Evolutionary conservation across 2,888 invertebrate species (phyloP).

Genomic region (Leptopilina drosophilae): DNA sequence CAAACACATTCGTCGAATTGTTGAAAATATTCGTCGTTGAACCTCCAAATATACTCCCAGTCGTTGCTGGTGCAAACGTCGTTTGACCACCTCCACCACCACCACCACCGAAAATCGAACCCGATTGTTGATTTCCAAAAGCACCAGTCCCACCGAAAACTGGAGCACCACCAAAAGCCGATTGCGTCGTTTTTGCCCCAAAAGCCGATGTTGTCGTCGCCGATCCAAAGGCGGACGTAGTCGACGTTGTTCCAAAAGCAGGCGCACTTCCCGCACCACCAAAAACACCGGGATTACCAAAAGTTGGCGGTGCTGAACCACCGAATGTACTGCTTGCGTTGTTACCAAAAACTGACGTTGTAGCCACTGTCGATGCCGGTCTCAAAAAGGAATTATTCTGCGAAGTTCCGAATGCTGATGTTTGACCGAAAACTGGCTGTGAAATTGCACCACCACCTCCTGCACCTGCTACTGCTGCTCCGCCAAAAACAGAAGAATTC

Average conservation of each 20-base stretch:
- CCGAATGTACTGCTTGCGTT: conserved; percentile 52
- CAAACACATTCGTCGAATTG: background rate
- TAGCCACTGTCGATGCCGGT: conserved; percentile 60
- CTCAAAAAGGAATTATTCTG: conserved; percentile 62
- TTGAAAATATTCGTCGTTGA: conserved; percentile 68
- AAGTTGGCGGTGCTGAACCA: conserved; percentile 48
- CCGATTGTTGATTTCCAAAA: conserved; percentile 57
- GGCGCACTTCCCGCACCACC: conserved; percentile 39
- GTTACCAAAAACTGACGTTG: conserved; percentile 65
- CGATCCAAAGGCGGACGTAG: conserved; percentile 50
- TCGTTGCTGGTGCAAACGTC: conserved; percentile 61
- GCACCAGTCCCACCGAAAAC: conserved; percentile 64
- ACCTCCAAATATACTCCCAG: conserved; percentile 66
- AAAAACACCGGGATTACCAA: conserved; percentile 40
- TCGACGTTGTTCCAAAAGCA: background rate
- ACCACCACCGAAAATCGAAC: conserved; percentile 59
- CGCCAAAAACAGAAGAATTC: conserved; percentile 62
- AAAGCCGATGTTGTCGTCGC: conserved; percentile 59
- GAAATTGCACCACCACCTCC: conserved; percentile 40
- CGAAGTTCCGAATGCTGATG: conserved; percentile 59
- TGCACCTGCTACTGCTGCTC: conserved; percentile 7
- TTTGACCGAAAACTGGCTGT: conserved; percentile 65
- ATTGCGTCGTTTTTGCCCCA: conserved; percentile 59
- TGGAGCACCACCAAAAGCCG: conserved; percentile 67
- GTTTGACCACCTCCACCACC: conserved; percentile 51